Evolutionary conservation across 2,113 vertebrate genomes (phyloP).

Genomic region (Tachycineta bicolor): DNA sequence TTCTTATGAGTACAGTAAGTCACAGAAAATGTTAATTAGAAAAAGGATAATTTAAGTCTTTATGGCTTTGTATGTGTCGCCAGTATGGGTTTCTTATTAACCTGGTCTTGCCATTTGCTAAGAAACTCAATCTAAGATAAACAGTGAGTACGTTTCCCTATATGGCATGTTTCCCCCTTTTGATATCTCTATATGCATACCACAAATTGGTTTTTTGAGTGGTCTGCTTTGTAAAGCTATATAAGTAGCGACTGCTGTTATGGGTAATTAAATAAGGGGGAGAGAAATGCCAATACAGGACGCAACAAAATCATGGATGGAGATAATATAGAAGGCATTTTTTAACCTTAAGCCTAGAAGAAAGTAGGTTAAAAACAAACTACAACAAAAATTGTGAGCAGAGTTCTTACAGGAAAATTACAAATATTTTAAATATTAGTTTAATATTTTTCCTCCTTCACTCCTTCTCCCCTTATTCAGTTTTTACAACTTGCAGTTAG

Average conservation of each 20-base stretch:
- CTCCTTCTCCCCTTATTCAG: neutral
- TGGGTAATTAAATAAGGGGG: neutral
- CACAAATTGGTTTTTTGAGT: neutral
- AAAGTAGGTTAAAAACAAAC: neutral
- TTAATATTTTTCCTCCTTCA: neutral
- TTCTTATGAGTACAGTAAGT: neutral
- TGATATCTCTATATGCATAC: neutral
- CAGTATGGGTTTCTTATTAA: neutral
- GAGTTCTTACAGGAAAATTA: neutral
- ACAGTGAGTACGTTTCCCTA: rapidly evolving
- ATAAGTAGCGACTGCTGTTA: neutral
- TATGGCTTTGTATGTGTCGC: neutral
- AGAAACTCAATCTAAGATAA: neutral
- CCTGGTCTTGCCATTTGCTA: neutral
- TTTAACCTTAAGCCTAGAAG: neutral
- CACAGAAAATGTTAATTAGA: neutral
- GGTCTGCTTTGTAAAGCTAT: neutral
- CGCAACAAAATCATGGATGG: neutral
- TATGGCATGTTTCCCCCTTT: neutral
- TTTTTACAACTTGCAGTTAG: neutral
- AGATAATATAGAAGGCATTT: neutral
- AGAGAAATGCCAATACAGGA: neutral
- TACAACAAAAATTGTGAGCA: neutral
- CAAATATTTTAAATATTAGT: neutral
- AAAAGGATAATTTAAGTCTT: neutral